Percentiles rank a stretch among this genome's conserved stretches.
Conservation (phyloP, 92 coral and sea anemone genomes). For the Phenganax stokvisi region DNA sequence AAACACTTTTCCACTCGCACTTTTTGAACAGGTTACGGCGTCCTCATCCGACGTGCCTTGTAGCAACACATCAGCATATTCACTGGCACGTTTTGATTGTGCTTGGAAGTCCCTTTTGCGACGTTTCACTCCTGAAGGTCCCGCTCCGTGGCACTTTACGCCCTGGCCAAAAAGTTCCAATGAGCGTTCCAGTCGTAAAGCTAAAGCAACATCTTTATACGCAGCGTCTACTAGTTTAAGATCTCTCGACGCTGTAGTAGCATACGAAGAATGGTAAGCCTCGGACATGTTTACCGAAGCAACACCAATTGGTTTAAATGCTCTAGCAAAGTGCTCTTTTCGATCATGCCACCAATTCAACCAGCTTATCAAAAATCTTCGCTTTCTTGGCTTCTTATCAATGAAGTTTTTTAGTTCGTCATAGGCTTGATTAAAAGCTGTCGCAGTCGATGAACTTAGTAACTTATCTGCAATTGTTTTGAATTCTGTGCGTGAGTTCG, state of each 20-base stretch:
- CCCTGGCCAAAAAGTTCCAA: constrained; percentile 39
- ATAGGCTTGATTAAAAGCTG: constrained; percentile 13
- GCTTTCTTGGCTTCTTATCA: constrained; percentile 7
- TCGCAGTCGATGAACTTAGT: constrained; percentile 18
- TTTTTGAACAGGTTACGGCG: background rate
- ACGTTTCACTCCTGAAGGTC: constrained; percentile 21
- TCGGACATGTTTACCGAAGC: constrained; percentile 31
- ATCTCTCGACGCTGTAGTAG: constrained; percentile 16
- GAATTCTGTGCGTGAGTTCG: constrained; percentile 29
- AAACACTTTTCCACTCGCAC: background rate
- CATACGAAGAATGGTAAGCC: constrained; percentile 36
- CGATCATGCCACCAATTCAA: constrained; percentile 39
- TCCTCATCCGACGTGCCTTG: background rate
- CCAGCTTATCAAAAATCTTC: constrained; percentile 24
- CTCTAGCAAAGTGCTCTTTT: constrained; percentile 35
- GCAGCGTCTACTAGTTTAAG: constrained; percentile 40
- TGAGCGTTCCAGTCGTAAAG: constrained; percentile 29
- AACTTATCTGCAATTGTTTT: constrained; percentile 30
- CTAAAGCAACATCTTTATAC: constrained; percentile 33
- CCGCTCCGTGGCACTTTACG: constrained; percentile 22
- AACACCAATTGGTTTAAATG: constrained; percentile 36
- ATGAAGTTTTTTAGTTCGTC: constrained; percentile 15
- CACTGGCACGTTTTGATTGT: constrained; percentile 28
- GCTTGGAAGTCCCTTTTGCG: background rate
- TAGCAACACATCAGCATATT: constrained; percentile 13